A percentile compares a stretch with the other conserved stretches of the same genome.
phyloP scores from a whole-genome alignment of 2,113 vertebrate genomes.

The Phaethornis superciliosus region DNA sequence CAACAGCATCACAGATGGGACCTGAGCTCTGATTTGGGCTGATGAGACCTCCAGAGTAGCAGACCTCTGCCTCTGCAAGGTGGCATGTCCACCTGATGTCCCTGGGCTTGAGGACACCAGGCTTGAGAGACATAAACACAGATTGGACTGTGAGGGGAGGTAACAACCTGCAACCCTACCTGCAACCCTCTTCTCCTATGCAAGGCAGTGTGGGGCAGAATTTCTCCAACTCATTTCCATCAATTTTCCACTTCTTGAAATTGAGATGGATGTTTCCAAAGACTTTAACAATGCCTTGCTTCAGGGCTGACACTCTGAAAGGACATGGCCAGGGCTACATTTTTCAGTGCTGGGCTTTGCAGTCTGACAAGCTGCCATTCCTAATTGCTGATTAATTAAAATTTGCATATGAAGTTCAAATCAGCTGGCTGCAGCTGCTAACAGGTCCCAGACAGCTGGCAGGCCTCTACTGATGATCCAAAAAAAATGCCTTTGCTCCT shows the following conservation, averaged over 20 bases:
- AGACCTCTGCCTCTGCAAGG: background rate
- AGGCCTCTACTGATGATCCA: background rate
- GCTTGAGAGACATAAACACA: fast-evolving
- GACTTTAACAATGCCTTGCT: background rate
- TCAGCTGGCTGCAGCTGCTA: background rate
- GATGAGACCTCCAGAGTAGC: background rate
- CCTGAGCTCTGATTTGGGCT: background rate
- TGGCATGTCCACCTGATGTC: background rate
- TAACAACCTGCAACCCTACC: background rate
- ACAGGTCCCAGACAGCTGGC: background rate
- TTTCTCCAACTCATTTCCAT: background rate
- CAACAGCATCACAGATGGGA: background rate
- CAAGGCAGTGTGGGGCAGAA: background rate
- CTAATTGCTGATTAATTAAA: slow-evolving; percentile 51
- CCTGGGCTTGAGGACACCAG: background rate
- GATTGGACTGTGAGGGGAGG: background rate
- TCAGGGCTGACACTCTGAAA: background rate
- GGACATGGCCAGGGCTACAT: background rate
- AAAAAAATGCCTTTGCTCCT: background rate
- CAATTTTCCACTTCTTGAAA: background rate
- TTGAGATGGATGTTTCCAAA: background rate
- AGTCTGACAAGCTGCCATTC: slow-evolving; percentile 21
- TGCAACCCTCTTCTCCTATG: fast-evolving
- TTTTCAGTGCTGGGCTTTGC: background rate
- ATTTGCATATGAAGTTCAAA: slow-evolving; percentile 9